Conservation (phyloP, 1,140 invertebrate genomes). For the Cotesia typhae region DNA sequence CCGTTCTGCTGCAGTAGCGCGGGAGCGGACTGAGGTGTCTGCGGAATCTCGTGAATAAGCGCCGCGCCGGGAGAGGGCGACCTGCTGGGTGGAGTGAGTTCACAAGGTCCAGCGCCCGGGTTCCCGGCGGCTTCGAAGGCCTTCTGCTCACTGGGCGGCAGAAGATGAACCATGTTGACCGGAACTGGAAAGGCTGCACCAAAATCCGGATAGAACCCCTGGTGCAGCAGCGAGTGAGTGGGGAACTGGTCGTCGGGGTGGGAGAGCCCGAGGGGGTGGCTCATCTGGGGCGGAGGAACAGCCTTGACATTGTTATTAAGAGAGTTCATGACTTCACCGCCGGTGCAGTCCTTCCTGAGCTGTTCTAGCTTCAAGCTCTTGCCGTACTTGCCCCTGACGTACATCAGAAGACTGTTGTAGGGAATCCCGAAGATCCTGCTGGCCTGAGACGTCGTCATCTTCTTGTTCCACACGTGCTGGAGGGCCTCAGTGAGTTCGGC, state of each 20-base stretch:
- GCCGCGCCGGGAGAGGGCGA: slow-evolving; percentile 41
- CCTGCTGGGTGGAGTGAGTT: slow-evolving; percentile 31
- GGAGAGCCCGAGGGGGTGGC: slow-evolving; percentile 52
- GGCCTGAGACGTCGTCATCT: slow-evolving; percentile 93
- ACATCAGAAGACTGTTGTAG: slow-evolving; percentile 91
- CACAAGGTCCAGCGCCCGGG: slow-evolving; percentile 32
- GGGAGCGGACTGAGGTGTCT: slow-evolving; percentile 57
- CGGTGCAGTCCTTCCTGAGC: slow-evolving; percentile 85
- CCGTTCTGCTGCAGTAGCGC: slow-evolving; percentile 62
- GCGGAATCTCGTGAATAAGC: slow-evolving; percentile 52
- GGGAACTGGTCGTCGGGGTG: slow-evolving; percentile 55
- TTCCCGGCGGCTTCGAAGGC: slow-evolving; percentile 48
- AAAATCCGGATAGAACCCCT: slow-evolving; percentile 84
- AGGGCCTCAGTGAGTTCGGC: slow-evolving; percentile 87
- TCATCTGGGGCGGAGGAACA: slow-evolving; percentile 66
- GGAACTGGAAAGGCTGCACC: slow-evolving; percentile 80
- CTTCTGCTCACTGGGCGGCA: slow-evolving; percentile 80
- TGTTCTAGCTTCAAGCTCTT: slow-evolving; percentile 89
- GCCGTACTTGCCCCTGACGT: slow-evolving; percentile 90
- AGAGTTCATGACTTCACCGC: slow-evolving; percentile 76
- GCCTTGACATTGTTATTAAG: slow-evolving; percentile 77
- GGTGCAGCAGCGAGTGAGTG: slow-evolving; percentile 74
- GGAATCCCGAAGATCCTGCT: slow-evolving; percentile 89
- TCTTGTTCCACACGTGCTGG: slow-evolving; percentile 92
- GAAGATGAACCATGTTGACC: slow-evolving; percentile 81